phyloP scores from a whole-genome alignment of 2,888 invertebrate genomes.

The Uropetala carovei region DNA sequence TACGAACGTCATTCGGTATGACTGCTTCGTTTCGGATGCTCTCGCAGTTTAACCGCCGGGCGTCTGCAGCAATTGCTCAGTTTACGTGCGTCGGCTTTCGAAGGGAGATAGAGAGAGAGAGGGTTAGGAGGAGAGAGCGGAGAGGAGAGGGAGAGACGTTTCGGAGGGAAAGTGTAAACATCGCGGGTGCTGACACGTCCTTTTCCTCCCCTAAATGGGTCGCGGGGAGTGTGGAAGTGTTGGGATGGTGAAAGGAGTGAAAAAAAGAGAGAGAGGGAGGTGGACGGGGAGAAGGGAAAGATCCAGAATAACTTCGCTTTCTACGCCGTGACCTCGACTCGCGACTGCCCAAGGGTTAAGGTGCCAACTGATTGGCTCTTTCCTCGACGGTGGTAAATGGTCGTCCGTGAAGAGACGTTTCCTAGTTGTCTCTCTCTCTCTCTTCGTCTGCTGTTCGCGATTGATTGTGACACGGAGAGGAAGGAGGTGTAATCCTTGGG shows the following conservation, averaged over 20 bases:
- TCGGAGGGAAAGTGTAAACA: constrained; percentile 9
- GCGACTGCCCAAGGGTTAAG: background rate
- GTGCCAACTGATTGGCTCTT: background rate
- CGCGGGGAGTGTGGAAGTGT: background rate
- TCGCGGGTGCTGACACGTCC: constrained; percentile 1
- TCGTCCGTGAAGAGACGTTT: too few relatives aligned
- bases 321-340: background rate
- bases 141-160: background rate
- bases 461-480: too few relatives aligned
- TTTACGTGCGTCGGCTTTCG: background rate
- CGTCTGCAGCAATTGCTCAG: background rate
- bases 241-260: too few relatives aligned
- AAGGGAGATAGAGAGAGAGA: background rate
- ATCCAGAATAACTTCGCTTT: background rate
- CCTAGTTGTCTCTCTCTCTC: too few relatives aligned
- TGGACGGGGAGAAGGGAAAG: background rate
- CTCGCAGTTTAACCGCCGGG: background rate
- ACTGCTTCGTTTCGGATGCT: background rate
- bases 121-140: background rate
- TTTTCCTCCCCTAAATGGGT: background rate
- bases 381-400: background rate
- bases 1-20: background rate
- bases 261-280: background rate
- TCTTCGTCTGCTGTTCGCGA: too few relatives aligned
- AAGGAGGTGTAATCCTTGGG: too few relatives aligned